Conservation (phyloP, 2,888 invertebrate genomes). For the Lapara coniferarum region DNA sequence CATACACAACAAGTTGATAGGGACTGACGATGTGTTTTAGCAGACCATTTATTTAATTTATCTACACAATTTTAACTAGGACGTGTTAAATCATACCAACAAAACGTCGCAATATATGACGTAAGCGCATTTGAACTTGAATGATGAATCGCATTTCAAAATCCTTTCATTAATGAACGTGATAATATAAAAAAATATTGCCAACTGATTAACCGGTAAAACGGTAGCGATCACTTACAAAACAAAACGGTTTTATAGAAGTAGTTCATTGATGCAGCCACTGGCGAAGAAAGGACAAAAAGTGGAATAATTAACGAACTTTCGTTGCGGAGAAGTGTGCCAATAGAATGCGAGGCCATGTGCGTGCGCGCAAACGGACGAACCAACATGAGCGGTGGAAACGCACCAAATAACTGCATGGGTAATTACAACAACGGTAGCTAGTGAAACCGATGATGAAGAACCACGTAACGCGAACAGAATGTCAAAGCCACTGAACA, state of each 20-base stretch:
- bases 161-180: background rate
- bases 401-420: slow-evolving; percentile 62
- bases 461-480: slow-evolving; percentile 3
- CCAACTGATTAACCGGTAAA: background rate
- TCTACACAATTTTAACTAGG: too few species aligned
- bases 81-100: too few species aligned
- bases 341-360: slow-evolving; percentile 62
- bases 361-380: slow-evolving; percentile 52
- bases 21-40: background rate
- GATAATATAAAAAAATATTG: background rate
- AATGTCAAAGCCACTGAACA: slow-evolving; percentile 6
- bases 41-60: background rate
- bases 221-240: slow-evolving; percentile 21
- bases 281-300: slow-evolving; percentile 64
- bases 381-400: slow-evolving; percentile 38
- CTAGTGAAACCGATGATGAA: slow-evolving; percentile 63
- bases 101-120: too few species aligned
- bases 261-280: slow-evolving; percentile 54
- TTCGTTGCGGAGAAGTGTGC: slow-evolving; percentile 74
- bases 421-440: slow-evolving; percentile 47
- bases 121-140: too few species aligned
- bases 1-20: background rate
- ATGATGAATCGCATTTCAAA: background rate
- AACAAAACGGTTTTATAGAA: slow-evolving; percentile 50
- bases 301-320: slow-evolving; percentile 72